phyloP scores from a whole-genome alignment of 2,888 invertebrate species.

The Tetragonula carbonaria region DNA sequence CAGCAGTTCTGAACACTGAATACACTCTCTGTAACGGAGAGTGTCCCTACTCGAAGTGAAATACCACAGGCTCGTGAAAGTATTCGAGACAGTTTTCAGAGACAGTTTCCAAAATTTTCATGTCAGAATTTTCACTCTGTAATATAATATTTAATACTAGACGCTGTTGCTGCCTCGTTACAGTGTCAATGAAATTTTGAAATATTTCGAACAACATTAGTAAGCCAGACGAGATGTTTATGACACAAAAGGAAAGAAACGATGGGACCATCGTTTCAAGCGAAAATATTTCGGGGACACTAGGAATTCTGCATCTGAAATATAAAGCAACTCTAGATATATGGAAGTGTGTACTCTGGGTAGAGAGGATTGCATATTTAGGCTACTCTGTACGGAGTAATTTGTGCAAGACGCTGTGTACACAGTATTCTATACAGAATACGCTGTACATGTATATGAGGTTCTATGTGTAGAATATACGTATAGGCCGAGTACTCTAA shows the following conservation, averaged over 20 bases:
- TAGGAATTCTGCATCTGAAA: neutral
- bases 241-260: neutral
- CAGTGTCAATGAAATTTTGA: no score
- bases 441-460: neutral
- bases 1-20: neutral
- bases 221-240: neutral
- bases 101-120: no score
- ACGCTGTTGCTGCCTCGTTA: no score
- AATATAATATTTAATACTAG: no score
- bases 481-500: slow-evolving; percentile 6
- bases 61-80: neutral
- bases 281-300: neutral
- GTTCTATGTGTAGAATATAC: neutral
- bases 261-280: neutral
- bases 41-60: neutral
- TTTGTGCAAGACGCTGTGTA: slow-evolving; percentile 22
- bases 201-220: neutral
- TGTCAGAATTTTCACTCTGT: no score
- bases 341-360: neutral
- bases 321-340: neutral
- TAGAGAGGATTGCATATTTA: slow-evolving; percentile 11
- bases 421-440: neutral
- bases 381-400: slow-evolving; percentile 9
- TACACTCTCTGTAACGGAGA: neutral
- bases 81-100: neutral